phyloP scores from a whole-genome alignment of 2,113 vertebrate species.

The Microtus ochrogaster region DNA sequence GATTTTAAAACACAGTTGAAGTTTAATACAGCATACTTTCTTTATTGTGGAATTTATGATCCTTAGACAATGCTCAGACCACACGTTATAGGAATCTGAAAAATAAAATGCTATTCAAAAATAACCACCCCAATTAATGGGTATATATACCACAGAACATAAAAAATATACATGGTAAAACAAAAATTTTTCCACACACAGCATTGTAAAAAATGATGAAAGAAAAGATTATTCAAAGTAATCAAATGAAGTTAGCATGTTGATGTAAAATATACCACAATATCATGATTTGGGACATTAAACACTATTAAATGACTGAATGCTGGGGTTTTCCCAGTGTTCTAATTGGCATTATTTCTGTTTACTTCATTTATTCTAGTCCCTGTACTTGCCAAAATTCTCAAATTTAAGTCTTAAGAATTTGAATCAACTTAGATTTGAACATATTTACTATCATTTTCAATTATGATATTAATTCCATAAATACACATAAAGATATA shows the following conservation, averaged over 20 bases:
- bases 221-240: constrained; percentile 43
- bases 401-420: constrained; percentile 4
- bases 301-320: constrained; percentile 60
- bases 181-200: constrained; percentile 16
- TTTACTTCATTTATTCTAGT: constrained; percentile 58
- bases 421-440: constrained; percentile 9
- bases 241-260: constrained; percentile 40
- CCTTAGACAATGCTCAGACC: neutral
- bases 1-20: neutral
- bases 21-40: neutral
- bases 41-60: neutral
- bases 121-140: neutral
- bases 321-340: constrained; percentile 38
- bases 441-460: constrained; percentile 20
- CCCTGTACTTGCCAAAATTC: neutral
- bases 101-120: neutral
- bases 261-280: constrained; percentile 50
- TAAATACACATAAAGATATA: neutral
- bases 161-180: neutral
- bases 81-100: neutral
- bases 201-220: constrained; percentile 38
- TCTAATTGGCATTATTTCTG: neutral
- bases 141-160: neutral
- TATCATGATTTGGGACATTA: constrained; percentile 55
- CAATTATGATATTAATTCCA: neutral